These are phyloP conservation scores for Hypsibius dujardini DNA, from an alignment of 1,140 invertebrate species.

Conservation along the genomic window DNA sequence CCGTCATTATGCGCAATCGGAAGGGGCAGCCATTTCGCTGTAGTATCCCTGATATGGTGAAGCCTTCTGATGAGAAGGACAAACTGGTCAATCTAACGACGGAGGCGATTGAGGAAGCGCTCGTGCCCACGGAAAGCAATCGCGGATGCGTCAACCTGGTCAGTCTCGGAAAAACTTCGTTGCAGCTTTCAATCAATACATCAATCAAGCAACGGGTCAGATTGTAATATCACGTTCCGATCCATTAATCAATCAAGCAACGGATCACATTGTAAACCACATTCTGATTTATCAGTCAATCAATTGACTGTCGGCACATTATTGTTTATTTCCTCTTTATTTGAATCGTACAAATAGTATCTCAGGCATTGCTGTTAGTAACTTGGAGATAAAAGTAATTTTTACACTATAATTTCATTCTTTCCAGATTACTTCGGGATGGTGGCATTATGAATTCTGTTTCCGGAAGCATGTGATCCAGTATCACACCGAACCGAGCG, in stretches of 20 bases:
- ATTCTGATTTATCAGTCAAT: too few relatives aligned
- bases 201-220: neutral
- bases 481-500: constrained; percentile 51
- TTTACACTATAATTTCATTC: too few relatives aligned
- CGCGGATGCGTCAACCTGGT: neutral
- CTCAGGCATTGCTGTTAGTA: too few relatives aligned
- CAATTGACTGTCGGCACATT: too few relatives aligned
- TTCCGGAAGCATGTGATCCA: constrained; percentile 71
- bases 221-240: too few relatives aligned
- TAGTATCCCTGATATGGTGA: neutral
- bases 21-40: constrained; percentile 13
- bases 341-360: too few relatives aligned
- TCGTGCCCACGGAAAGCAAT: neutral
- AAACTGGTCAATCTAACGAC: neutral
- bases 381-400: too few relatives aligned
- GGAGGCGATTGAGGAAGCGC: neutral
- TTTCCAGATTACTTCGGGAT: constrained; percentile 39
- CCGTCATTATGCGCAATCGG: neutral
- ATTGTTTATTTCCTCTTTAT: too few relatives aligned
- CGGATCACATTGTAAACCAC: neutral
- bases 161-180: too few relatives aligned
- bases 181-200: too few relatives aligned
- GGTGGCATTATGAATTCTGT: constrained; percentile 96
- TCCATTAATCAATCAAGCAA: too few relatives aligned
- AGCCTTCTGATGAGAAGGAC: neutral